Base-by-base conservation (phyloP, 2,888 invertebrate genomes). In the Plebejus anna region DNA sequence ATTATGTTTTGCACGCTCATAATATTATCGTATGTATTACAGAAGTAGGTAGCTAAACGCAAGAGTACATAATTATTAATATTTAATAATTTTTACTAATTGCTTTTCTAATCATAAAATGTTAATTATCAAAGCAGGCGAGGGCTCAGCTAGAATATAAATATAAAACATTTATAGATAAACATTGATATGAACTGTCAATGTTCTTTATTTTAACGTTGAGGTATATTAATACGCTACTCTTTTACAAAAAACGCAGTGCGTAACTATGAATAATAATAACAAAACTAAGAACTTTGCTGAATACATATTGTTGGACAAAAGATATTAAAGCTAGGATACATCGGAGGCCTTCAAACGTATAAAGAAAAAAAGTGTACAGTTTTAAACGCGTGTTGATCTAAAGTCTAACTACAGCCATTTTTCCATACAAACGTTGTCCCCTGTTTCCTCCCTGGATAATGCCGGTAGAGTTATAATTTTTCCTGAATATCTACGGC, bases 1-100 rank as follows among this genome's bases (percentile, higher is more conserved):
- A 59, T 59, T 59, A 59, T 59, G 9, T 59, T 59, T 59, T 59
- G 59, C 59, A 59, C 22, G 59, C 22, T 59, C 5, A 47, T 47
- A 47, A 59, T 59, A 59, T 2, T 22, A 59, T 59, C 59, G 59
- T 59, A n/a, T 22, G 1, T 22, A 59, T 59, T 59, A 59, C 22
- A 59, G 28, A 59, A 22, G 22, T 59, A 59, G 59, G 59, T 59
- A 59, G 22, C 22, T 9, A 22, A 59, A 59, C 28, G 59, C 59
- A 59, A 59, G 28, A 28, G 7, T 78, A 70, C 32, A 28, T 78
- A 79, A 77, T 16, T 47, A 47, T 9, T 9, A 47, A 47, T 47
- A 47, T 11, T 47, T 11, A 7, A 42, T 38, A 38, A 42, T n/a
- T 16, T n/a, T 5, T 16, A 4, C 4, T 57, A n/a, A 57, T 4